phyloP scores from a whole-genome alignment of 2,888 invertebrate genomes.

The Anthophora plumipes region DNA sequence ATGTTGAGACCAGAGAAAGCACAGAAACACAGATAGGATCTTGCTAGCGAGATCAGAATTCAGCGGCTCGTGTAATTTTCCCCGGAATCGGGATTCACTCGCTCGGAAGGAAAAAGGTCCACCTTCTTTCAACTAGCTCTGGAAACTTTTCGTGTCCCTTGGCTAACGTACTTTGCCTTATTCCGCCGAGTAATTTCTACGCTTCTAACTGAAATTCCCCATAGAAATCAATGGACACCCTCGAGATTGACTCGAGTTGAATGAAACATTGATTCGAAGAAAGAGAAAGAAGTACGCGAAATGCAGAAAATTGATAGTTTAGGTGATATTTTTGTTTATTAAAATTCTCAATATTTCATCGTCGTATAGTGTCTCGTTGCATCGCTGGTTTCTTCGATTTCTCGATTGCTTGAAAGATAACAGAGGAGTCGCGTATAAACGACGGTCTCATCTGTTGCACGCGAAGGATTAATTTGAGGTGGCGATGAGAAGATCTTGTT shows the following conservation, averaged over 20 bases:
- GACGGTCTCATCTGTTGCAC: conserved; percentile 69
- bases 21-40: conserved; percentile 41
- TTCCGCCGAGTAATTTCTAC: conserved; percentile 30
- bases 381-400: background rate
- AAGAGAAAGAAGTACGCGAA: background rate
- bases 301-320: background rate
- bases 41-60: conserved; percentile 64
- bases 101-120: conserved; percentile 75
- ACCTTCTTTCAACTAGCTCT: conserved; percentile 15
- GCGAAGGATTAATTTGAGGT: conserved; percentile 68
- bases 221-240: background rate
- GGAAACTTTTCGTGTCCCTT: conserved; percentile 38
- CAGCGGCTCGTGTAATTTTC: conserved; percentile 75
- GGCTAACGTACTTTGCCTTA: conserved; percentile 18
- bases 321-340: too few species aligned
- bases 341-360: background rate
- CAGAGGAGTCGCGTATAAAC: conserved; percentile 22
- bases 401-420: background rate
- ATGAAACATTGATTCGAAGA: conserved; percentile 1
- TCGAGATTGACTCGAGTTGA: background rate
- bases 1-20: conserved; percentile 10
- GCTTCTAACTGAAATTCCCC: background rate
- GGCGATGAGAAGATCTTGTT: conserved; percentile 67
- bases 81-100: conserved; percentile 72
- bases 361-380: background rate